Evolutionary conservation across 2,888 invertebrate species (phyloP).

Genomic region (Deilephila elpenor): DNA sequence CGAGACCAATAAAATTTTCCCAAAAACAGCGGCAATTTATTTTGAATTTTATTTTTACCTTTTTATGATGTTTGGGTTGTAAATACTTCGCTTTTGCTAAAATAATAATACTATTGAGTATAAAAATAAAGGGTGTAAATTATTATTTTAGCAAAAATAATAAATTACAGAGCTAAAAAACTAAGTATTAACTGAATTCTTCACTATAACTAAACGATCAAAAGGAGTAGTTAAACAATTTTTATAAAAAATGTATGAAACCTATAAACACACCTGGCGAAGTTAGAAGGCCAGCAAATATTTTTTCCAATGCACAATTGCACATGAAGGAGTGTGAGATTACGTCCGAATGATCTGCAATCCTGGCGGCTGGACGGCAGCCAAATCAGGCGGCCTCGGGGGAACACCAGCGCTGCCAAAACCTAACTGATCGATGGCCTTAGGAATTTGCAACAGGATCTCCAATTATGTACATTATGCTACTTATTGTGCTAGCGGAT

Average conservation of each 20-base stretch:
- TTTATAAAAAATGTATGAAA: background rate
- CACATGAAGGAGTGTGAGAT: slow-evolving; percentile 55
- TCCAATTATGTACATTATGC: slow-evolving; percentile 23
- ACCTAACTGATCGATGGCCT: slow-evolving; percentile 63
- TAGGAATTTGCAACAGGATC: slow-evolving; percentile 50
- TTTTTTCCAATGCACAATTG: slow-evolving; percentile 55
- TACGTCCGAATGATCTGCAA: slow-evolving; percentile 59
- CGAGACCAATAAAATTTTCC: no score
- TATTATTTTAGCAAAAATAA: no score
- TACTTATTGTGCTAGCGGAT: background rate
- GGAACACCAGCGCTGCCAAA: slow-evolving; percentile 59
- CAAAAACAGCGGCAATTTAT: no score
- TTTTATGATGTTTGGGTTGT: no score
- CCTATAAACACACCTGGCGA: slow-evolving; percentile 34
- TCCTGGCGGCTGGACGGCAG: slow-evolving; percentile 51
- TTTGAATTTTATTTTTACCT: no score
- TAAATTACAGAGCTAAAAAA: no score
- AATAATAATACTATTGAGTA: no score
- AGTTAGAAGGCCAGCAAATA: slow-evolving; percentile 48
- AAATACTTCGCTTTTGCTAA: no score
- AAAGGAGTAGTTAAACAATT: background rate
- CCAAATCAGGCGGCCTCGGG: slow-evolving; percentile 58
- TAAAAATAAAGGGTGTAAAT: no score
- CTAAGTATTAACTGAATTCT: no score
- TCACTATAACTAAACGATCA: background rate